Evolutionary conservation across 1,140 invertebrate species (phyloP).

Genomic region (Copidosoma floridanum): DNA sequence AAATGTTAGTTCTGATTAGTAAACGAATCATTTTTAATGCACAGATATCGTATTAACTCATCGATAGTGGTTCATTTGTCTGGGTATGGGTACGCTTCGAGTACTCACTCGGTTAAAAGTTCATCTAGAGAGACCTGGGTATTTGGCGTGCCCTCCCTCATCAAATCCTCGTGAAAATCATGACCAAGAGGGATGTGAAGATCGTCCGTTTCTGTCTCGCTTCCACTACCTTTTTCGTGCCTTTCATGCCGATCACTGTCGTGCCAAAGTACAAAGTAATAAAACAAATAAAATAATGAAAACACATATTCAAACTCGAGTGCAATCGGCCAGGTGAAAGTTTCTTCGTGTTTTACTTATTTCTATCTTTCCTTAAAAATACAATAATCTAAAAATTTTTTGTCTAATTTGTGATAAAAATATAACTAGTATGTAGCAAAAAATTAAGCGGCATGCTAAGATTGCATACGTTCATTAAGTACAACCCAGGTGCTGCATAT

Average conservation of each 20-base stretch:
- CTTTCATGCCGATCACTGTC: conserved; percentile 53
- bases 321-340: too few relatives aligned
- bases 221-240: conserved; percentile 55
- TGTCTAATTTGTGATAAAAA: too few relatives aligned
- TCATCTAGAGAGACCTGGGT: conserved; percentile 53
- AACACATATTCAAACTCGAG: too few relatives aligned
- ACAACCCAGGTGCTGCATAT: too few relatives aligned
- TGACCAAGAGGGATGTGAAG: conserved; percentile 50
- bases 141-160: conserved; percentile 46
- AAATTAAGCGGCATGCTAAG: conserved; percentile 13
- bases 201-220: conserved; percentile 55
- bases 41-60: too few relatives aligned
- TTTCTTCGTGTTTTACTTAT: too few relatives aligned
- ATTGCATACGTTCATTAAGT: conserved; percentile 9
- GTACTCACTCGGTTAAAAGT: conserved; percentile 61
- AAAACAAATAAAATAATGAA: too few relatives aligned
- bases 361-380: too few relatives aligned
- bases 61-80: background rate
- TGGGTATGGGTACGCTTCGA: conserved; percentile 17
- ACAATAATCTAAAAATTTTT: too few relatives aligned
- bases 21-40: too few relatives aligned
- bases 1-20: too few relatives aligned
- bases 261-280: conserved; percentile 36
- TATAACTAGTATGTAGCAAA: too few relatives aligned
- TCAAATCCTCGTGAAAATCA: conserved; percentile 51